Evolutionary conservation across 2,797 vertebrate species (phyloP).

Genomic region (Tamandua tetradactyla): DNA sequence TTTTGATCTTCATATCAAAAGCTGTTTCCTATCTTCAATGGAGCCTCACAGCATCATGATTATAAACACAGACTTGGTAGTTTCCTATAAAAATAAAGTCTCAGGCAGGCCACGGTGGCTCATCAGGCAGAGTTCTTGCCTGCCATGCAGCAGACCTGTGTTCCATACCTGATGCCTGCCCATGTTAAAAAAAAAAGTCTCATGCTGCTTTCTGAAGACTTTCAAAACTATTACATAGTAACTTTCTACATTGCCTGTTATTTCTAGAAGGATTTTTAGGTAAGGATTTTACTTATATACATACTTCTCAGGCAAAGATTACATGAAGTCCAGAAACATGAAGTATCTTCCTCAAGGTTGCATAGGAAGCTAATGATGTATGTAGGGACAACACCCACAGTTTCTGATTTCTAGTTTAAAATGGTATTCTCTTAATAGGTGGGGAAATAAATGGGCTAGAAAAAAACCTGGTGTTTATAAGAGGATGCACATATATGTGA

Average conservation of each 20-base stretch:
- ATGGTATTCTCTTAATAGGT: too few species aligned
- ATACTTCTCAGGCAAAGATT: background rate
- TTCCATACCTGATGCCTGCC: too few species aligned
- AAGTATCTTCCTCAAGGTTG: background rate
- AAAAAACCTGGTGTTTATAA: background rate
- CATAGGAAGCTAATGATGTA: background rate
- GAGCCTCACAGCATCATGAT: conserved; percentile 22
- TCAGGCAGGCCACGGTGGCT: too few species aligned
- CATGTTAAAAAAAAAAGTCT: too few species aligned
- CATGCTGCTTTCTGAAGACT: conserved; percentile 32
- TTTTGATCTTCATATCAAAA: conserved; percentile 53
- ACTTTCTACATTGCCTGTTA: conserved; percentile 41
- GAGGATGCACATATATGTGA: background rate
- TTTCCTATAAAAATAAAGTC: conserved; percentile 40
- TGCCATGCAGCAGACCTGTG: too few species aligned
- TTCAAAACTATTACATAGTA: background rate
- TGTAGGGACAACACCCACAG: too few species aligned
- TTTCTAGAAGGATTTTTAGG: conserved; percentile 3
- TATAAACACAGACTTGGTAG: conserved; percentile 49
- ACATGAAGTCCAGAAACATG: background rate
- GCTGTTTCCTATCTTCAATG: conserved; percentile 15
- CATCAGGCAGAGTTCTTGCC: too few species aligned
- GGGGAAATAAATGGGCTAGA: conserved; percentile 4
- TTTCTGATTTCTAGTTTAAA: too few species aligned
- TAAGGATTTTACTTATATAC: background rate